Evolutionary conservation across 2,113 vertebrate species (phyloP).

Genomic region (Labeo catla): DNA sequence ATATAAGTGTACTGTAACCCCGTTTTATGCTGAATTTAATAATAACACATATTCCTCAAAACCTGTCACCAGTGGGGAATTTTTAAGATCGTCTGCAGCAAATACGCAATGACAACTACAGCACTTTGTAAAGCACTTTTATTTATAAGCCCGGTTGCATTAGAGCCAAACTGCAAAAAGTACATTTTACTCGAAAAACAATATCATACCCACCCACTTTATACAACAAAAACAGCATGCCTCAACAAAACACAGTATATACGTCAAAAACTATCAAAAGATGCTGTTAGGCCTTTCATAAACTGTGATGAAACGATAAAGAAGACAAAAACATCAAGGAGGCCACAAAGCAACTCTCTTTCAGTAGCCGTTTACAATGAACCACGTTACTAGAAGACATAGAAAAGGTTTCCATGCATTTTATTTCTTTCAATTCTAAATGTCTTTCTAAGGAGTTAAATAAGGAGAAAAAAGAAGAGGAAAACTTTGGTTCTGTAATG

Average conservation of each 20-base stretch:
- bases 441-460: background rate
- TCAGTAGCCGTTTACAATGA: slow-evolving; percentile 7
- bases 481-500: slow-evolving; percentile 12
- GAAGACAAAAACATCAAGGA: slow-evolving; percentile 12
- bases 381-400: slow-evolving; percentile 4
- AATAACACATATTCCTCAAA: background rate
- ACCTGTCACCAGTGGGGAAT: background rate
- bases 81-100: background rate
- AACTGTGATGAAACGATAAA: background rate
- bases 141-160: slow-evolving; percentile 18
- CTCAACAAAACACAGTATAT: slow-evolving; percentile 36
- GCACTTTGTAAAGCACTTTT: slow-evolving; percentile 12
- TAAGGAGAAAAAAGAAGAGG: background rate
- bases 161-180: slow-evolving; percentile 30
- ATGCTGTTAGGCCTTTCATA: background rate
- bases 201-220: slow-evolving; percentile 9
- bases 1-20: too few relatives aligned
- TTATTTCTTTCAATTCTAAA: background rate
- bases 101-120: background rate
- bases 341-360: background rate
- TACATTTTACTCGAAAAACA: slow-evolving; percentile 16
- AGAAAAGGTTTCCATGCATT: slow-evolving; percentile 11
- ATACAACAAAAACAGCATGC: slow-evolving; percentile 22
- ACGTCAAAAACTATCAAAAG: slow-evolving; percentile 11
- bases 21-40: too few relatives aligned